These are phyloP conservation scores for Sceloporus undulatus DNA, from an alignment of 2,113 vertebrate species.

Conservation along the genomic window DNA sequence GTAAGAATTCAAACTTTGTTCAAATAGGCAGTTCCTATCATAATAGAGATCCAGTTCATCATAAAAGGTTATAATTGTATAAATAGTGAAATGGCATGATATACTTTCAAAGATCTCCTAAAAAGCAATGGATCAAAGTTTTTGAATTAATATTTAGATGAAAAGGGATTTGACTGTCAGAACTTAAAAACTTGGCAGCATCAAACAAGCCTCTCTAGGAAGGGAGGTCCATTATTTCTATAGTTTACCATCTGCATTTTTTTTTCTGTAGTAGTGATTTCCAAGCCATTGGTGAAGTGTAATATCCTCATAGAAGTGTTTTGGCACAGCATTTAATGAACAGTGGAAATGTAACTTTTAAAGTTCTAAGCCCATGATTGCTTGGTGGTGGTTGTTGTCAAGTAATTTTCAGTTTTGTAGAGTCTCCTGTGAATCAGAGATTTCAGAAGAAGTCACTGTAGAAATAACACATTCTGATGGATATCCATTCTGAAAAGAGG, in stretches of 20 bases:
- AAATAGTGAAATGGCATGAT: too few relatives aligned
- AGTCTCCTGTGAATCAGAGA: background rate
- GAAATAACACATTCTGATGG: background rate
- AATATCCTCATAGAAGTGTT: background rate
- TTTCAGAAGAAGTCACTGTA: background rate
- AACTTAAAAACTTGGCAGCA: background rate
- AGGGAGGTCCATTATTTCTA: background rate
- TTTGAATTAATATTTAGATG: too few relatives aligned
- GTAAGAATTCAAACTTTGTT: too few relatives aligned
- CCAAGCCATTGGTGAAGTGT: background rate
- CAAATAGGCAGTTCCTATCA: background rate
- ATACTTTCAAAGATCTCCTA: background rate
- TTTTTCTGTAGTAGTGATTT: background rate
- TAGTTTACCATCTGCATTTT: background rate
- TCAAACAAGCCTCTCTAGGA: background rate
- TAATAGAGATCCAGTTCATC: background rate
- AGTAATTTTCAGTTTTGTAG: too few relatives aligned
- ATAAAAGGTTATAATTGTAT: background rate
- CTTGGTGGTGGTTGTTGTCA: background rate
- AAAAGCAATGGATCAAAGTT: too few relatives aligned
- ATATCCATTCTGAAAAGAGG: background rate
- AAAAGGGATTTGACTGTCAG: background rate
- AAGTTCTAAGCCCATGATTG: background rate
- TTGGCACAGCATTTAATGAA: background rate
- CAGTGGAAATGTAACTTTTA: background rate